Percentiles rank a stretch among this genome's conserved stretches.
Conservation (phyloP, 2,888 invertebrate species). For the Macaria notata region DNA sequence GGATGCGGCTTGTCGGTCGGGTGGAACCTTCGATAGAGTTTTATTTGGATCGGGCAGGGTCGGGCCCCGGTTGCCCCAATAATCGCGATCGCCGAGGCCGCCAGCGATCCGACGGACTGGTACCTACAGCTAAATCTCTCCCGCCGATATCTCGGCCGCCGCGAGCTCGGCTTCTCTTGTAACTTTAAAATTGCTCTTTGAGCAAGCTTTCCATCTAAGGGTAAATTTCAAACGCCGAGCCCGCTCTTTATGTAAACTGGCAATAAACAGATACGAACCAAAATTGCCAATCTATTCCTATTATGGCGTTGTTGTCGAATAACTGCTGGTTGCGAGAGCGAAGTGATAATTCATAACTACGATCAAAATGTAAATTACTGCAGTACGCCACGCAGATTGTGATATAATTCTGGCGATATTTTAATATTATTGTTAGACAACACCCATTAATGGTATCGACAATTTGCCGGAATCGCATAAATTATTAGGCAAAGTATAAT, state of each 20-base stretch:
- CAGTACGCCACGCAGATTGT: constrained; percentile 24
- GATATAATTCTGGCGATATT: constrained; percentile 24
- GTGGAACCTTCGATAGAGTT: constrained; percentile 65
- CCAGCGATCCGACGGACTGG: constrained; percentile 35
- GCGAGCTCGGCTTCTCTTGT: constrained; percentile 51
- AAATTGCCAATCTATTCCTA: constrained; percentile 63
- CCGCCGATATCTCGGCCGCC: constrained; percentile 35
- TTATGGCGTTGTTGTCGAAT: constrained; percentile 44
- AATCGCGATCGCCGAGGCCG: constrained; percentile 67
- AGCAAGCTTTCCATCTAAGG: constrained; percentile 72
- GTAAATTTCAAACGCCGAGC: constrained; percentile 66
- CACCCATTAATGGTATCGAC: constrained; percentile 22
- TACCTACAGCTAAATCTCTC: constrained; percentile 27
- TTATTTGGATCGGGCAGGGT: constrained; percentile 73
- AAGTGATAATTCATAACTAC: constrained; percentile 26
- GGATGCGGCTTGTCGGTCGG: not conserved
- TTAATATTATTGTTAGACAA: constrained; percentile 18
- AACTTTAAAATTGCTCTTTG: constrained; percentile 70
- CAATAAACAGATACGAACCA: constrained; percentile 62
- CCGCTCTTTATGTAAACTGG: constrained; percentile 63
- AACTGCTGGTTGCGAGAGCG: constrained; percentile 23
- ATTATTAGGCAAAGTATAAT: not conserved
- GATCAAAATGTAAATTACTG: constrained; percentile 31
- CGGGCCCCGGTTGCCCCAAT: constrained; percentile 70
- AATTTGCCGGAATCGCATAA: constrained; percentile 18